phyloP scores from a whole-genome alignment of 2,888 invertebrate species.

The Quadroppia sp. region DNA sequence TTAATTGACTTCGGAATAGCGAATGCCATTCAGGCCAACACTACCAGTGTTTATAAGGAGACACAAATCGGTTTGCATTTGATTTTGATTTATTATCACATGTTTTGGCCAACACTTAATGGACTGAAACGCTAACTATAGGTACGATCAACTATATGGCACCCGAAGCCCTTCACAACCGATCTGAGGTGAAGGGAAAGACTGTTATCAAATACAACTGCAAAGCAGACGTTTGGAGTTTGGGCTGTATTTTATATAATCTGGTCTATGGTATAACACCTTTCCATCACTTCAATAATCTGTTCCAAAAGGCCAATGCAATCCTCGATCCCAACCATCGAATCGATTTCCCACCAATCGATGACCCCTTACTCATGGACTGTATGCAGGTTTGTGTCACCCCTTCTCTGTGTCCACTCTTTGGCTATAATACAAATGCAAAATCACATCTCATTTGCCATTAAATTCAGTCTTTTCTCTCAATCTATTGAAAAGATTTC shows the following conservation, averaged over 20 bases:
- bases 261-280: constrained; percentile 85
- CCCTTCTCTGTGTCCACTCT: background rate
- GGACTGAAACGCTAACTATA: too few relatives aligned
- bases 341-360: constrained; percentile 65
- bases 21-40: constrained; percentile 76
- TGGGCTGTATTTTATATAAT: constrained; percentile 93
- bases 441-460: too few relatives aligned
- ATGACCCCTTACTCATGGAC: constrained; percentile 59
- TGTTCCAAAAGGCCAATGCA: constrained; percentile 69
- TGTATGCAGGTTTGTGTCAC: constrained; percentile 57
- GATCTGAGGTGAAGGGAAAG: constrained; percentile 43
- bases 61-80: constrained; percentile 51
- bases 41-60: constrained; percentile 79
- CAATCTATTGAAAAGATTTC: too few relatives aligned
- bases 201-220: constrained; percentile 63
- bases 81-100: background rate
- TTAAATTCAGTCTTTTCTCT: too few relatives aligned
- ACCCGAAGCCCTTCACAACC: constrained; percentile 70
- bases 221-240: constrained; percentile 94
- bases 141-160: constrained; percentile 92
- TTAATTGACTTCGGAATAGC: constrained; percentile 97
- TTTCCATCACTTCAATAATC: constrained; percentile 72
- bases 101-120: background rate
- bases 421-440: background rate
- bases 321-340: constrained; percentile 68